A percentile compares a stretch with the other conserved stretches of the same genome.
Evolutionary conservation across 2,797 vertebrate genomes (phyloP).

Genomic region (Echeneis naucrates): DNA sequence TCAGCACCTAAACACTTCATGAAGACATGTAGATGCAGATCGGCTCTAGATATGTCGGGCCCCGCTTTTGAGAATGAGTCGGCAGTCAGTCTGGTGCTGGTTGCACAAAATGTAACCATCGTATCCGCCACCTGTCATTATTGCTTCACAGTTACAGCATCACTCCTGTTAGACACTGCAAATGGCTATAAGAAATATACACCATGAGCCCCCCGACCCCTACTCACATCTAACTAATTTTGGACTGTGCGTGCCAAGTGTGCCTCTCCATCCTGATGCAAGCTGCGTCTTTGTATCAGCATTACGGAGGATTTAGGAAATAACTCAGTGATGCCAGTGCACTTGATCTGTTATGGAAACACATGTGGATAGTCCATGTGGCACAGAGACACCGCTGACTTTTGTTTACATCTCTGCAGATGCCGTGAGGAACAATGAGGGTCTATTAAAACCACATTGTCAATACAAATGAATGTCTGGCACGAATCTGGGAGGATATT

Average conservation of each 20-base stretch:
- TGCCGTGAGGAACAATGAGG: conserved; percentile 68
- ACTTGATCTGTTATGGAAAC: conserved; percentile 70
- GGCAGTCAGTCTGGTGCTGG: not conserved
- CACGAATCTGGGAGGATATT: conserved; percentile 68
- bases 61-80: not conserved
- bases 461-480: conserved; percentile 72
- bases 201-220: not conserved
- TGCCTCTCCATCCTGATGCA: conserved; percentile 44
- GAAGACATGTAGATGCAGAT: conserved; percentile 58
- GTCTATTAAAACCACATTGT: conserved; percentile 78
- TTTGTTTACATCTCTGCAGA: conserved; percentile 75
- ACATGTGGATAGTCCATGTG: conserved; percentile 68
- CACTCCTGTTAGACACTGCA: too few relatives aligned
- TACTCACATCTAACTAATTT: not conserved
- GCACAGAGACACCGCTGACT: conserved; percentile 65
- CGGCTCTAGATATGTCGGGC: conserved; percentile 56
- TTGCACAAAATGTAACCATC: too few relatives aligned
- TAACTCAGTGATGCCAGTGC: conserved; percentile 49
- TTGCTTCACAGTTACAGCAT: too few relatives aligned
- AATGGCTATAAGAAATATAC: conserved; percentile 17
- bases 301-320: conserved; percentile 60
- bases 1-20: conserved; percentile 67
- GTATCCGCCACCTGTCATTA: too few relatives aligned
- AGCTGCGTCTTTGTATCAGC: conserved; percentile 58
- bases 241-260: conserved; percentile 48